Evolutionary conservation across 2,113 vertebrate species (phyloP).

Genomic region (Nipponia nippon): DNA sequence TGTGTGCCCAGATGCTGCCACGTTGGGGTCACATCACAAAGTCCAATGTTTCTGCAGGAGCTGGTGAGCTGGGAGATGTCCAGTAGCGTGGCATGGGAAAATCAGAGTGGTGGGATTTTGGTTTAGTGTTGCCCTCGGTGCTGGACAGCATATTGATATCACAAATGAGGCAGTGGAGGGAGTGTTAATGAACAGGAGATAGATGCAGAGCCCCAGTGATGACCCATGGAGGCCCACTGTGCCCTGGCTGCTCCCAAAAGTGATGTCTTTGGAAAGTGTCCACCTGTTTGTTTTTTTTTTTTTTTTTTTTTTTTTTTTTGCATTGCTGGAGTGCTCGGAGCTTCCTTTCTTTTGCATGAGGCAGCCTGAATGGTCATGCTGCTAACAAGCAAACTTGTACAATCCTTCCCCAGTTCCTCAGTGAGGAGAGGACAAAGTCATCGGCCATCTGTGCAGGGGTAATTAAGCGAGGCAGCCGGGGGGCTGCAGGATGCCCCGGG

Average conservation of each 20-base stretch:
- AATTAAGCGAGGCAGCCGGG: background rate
- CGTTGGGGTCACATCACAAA: accelerated
- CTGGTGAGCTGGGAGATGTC: background rate
- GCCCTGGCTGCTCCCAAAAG: background rate
- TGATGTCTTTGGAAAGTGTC: background rate
- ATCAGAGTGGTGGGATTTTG: background rate
- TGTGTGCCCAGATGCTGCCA: background rate
- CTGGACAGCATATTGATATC: background rate
- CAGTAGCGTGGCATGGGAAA: accelerated
- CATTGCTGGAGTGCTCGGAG: background rate
- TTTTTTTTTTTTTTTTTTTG: background rate
- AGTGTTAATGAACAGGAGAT: background rate
- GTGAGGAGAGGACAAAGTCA: background rate
- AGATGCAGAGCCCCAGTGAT: background rate
- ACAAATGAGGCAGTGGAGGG: no score
- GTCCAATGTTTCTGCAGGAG: background rate
- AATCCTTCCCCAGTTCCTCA: background rate
- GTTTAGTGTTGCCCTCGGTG: background rate
- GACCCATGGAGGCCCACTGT: background rate
- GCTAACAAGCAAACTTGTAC: background rate
- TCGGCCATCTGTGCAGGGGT: background rate
- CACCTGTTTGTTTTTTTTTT: background rate
- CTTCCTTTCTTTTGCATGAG: background rate
- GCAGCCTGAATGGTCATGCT: background rate
- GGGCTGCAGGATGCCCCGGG: background rate